Base-by-base conservation (phyloP, 2,113 vertebrate genomes). In the Scophthalmus maximus region DNA sequence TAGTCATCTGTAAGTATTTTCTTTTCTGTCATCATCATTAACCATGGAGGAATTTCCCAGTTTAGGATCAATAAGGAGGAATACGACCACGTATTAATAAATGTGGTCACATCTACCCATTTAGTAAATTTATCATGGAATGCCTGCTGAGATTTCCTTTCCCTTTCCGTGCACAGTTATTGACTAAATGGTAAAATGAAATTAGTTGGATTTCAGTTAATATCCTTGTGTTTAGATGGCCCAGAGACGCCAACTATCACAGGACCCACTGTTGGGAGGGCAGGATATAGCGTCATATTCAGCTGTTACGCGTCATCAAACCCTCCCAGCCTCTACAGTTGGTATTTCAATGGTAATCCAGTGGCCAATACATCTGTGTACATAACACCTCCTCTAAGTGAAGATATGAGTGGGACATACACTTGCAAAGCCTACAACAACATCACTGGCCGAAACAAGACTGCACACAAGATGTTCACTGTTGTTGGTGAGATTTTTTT, bases 1-100 rank as follows among this genome's bases (percentile, higher is more conserved):
- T 14, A 5, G 85, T 92, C 6, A 79, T 76, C 44, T 92, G 92
- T 93, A 74, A 92, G 92, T 88, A 76, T 60, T 44, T 50, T 4
- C 7, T 58, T 29, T 50, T 29, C 10, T 40, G 3, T 65, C 8
- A 27, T 26, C 18, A 38, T 17, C 14, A 17, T n/a, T n/a, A n/a
- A n/a, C n/a, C n/a, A n/a, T n/a, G n/a, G n/a, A n/a, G n/a, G n/a
- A n/a, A n/a, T n/a, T n/a, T n/a, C n/a, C n/a, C n/a, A n/a, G n/a
- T n/a, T n/a, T n/a, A n/a, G n/a, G n/a, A n/a, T n/a, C n/a, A n/a
- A n/a, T n/a, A n/a, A n/a, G n/a, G n/a, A n/a, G n/a, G n/a, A n/a
- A n/a, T n/a, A n/a, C n/a, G n/a, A n/a, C n/a, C n/a, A n/a, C n/a
- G n/a, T n/a, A n/a, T n/a, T 8, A n/a, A 15, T 18, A 23, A 46